Base-by-base conservation (phyloP, 2,113 vertebrate genomes). In the Serinus canaria region DNA sequence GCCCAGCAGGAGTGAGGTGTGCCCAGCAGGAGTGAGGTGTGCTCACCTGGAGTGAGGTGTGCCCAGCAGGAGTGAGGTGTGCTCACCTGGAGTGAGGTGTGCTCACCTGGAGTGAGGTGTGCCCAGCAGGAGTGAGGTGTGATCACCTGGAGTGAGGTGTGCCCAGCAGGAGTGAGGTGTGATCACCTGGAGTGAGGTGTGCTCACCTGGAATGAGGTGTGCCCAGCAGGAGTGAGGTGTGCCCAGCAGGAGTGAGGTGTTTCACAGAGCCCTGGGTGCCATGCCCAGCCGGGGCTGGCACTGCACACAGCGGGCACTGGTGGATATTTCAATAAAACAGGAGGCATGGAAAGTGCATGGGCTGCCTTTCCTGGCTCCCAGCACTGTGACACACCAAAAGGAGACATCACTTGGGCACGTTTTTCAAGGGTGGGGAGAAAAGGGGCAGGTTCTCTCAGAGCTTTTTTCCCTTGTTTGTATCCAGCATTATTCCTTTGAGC, bases 261-360 rank as follows among this genome's bases (percentile, higher is more conserved):
- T 99, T 99, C 99, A 99, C 98, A 98, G 98, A 98, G 98, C 98
- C 98, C 97, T 85, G 96, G 97, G 97, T 87, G 96, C 97, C 97
- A 85, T 83, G 95, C 95, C 96, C 97, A 97, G 98, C 99, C 98
- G 97, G 87, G 99, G 99, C 41, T 41, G 41, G 41, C 41, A 41
- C 99, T 95, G 98, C 98, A 96, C 96, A 97, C 70, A 90, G 98
- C 10, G 37, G 37, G 37, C 98, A 97, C 98, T 98, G 97, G 98
- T 97, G 98, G 97, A 98, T 94, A 76, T 90, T 93, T 97, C 97
- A 96, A 97, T 97, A 94, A 87, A 97, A 81, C 97, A 90, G 86
- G 79, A 87, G 93, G 95, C 95, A 83, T 9, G 76, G 96, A 50
- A 89, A 97, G 96, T 67, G 94, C 95, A 95, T 10, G 5, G 80